Evolutionary conservation across 2,888 invertebrate genomes (phyloP).

Genomic region (Drosophila recens): DNA sequence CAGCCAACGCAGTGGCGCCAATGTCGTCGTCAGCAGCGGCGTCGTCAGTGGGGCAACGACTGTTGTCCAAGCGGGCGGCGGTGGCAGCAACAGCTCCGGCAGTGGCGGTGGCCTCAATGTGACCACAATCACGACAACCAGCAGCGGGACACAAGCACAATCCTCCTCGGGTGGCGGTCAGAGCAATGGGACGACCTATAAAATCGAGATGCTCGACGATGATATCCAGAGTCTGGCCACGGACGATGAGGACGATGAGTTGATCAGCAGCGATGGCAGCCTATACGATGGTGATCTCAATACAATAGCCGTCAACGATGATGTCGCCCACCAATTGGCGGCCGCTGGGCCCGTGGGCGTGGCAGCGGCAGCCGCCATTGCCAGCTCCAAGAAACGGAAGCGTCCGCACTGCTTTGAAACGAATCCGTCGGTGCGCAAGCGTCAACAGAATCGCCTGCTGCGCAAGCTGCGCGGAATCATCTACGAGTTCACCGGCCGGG

Average conservation of each 20-base stretch:
- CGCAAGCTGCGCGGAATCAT: conserved; percentile 96
- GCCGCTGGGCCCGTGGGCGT: conserved; percentile 98
- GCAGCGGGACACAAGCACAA: conserved; percentile 75
- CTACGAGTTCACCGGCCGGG: conserved; percentile 98
- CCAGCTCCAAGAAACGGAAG: conserved; percentile 97
- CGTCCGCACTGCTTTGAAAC: conserved; percentile 98
- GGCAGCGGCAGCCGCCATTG: conserved; percentile 98
- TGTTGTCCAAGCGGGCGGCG: conserved; percentile 59
- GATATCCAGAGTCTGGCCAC: conserved; percentile 88
- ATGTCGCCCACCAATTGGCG: conserved; percentile 97
- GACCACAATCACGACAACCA: conserved; percentile 83
- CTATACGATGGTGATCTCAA: conserved; percentile 94
- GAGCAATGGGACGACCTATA: conserved; percentile 86
- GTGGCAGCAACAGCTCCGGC: conserved; percentile 40
- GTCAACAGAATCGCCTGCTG: conserved; percentile 96
- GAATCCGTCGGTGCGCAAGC: conserved; percentile 97
- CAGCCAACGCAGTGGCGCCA: conserved; percentile 59
- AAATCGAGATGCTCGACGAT: conserved; percentile 90
- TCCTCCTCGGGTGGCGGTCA: conserved; percentile 54
- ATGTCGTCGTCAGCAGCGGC: conserved; percentile 49
- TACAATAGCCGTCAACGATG: conserved; percentile 89
- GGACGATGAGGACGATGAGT: conserved; percentile 94
- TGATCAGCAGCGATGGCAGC: conserved; percentile 92
- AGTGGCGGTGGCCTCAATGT: conserved; percentile 79
- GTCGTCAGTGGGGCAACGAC: conserved; percentile 55